Evolutionary conservation across 2,797 vertebrate genomes (phyloP).

Genomic region (Tapera naevia): DNA sequence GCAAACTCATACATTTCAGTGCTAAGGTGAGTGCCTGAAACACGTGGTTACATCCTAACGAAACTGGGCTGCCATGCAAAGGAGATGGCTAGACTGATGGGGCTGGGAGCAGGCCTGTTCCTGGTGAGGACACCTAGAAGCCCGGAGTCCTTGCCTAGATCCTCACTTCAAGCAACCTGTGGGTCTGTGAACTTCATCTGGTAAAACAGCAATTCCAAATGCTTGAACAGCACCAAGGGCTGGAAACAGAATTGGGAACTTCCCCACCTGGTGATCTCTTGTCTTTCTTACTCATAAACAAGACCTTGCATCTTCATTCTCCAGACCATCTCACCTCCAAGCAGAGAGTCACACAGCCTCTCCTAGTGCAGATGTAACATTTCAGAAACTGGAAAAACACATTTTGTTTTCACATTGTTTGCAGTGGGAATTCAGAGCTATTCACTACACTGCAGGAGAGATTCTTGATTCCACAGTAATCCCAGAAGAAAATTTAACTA

Average conservation of each 20-base stretch:
- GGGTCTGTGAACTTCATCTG: not conserved
- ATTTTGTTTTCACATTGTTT: not conserved
- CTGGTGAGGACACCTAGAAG: not conserved
- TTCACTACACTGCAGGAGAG: not conserved
- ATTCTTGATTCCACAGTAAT: not conserved
- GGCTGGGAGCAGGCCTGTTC: not conserved
- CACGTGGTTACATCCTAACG: not conserved
- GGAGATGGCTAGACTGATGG: slow-evolving; percentile 6
- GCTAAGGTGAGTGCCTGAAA: not conserved
- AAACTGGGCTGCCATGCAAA: not conserved
- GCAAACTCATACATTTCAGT: not conserved
- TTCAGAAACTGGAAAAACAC: not conserved
- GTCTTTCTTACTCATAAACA: not conserved
- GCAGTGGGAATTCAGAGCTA: not conserved
- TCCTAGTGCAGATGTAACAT: not conserved
- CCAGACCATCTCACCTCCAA: not conserved
- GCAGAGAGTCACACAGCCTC: not conserved
- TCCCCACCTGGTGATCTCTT: not conserved
- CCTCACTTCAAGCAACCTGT: not conserved
- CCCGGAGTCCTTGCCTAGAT: not conserved
- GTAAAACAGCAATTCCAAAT: not conserved
- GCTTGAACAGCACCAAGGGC: not conserved
- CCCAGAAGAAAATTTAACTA: not conserved
- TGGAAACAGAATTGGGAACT: not conserved
- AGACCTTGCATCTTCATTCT: not conserved